These are phyloP conservation scores for Paratilapia polleni DNA, from an alignment of 2,113 vertebrate genomes.

Conservation along the genomic window DNA sequence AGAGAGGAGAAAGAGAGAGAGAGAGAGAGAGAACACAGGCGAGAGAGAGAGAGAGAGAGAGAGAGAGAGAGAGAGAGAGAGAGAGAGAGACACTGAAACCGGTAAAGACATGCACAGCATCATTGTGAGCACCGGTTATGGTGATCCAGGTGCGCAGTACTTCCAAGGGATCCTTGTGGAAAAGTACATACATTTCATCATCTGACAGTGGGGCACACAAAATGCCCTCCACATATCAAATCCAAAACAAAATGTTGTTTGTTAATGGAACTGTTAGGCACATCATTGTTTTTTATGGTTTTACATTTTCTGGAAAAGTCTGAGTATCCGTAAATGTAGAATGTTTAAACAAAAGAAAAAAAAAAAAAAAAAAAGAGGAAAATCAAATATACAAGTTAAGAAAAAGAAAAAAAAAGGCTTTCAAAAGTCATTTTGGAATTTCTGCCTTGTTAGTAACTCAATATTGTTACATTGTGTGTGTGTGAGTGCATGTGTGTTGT, in stretches of 20 bases:
- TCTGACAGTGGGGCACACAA: conserved; percentile 75
- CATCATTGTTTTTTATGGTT: conserved; percentile 83
- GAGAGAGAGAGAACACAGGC: no score
- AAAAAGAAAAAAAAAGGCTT: conserved; percentile 60
- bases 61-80: conserved; percentile 6
- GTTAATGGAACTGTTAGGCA: conserved; percentile 85
- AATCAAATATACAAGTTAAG: conserved; percentile 50
- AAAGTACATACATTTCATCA: conserved; percentile 75
- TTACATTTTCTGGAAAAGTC: conserved; percentile 82
- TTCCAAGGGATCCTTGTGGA: conserved; percentile 75
- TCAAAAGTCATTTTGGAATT: conserved; percentile 76
- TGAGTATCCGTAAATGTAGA: conserved; percentile 74
- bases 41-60: conserved; percentile 16
- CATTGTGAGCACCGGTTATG: conserved; percentile 74
- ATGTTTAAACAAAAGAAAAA: conserved; percentile 68
- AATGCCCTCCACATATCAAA: conserved; percentile 73
- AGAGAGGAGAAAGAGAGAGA: no score
- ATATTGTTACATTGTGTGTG: conserved; percentile 62
- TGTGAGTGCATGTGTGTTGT: conserved; percentile 17
- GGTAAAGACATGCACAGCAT: conserved; percentile 84
- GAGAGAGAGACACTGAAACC: conserved; percentile 75
- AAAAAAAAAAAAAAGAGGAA: conserved; percentile 38
- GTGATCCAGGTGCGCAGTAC: conserved; percentile 65
- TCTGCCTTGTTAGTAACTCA: conserved; percentile 71
- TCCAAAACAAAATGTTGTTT: conserved; percentile 60